phyloP scores from a whole-genome alignment of 2,797 vertebrate genomes.

The Cuculus canorus region DNA sequence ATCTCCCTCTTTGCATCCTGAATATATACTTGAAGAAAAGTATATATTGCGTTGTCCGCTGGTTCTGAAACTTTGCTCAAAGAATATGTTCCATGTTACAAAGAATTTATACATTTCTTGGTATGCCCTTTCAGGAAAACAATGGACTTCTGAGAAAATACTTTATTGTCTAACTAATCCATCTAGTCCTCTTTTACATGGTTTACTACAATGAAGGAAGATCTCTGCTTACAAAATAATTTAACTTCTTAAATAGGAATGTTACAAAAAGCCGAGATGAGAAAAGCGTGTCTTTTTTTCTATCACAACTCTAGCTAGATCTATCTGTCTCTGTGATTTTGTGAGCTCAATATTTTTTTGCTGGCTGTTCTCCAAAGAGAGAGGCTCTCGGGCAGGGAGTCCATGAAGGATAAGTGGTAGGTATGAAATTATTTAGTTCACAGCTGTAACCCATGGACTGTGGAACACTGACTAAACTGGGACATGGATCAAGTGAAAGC shows the following conservation, averaged over 20 bases:
- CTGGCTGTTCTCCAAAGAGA: background rate
- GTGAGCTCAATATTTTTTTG: background rate
- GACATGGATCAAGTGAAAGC: background rate
- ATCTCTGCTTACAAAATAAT: background rate
- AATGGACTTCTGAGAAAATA: background rate
- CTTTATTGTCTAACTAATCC: background rate
- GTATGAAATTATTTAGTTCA: background rate
- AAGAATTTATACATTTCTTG: background rate
- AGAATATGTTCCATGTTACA: background rate
- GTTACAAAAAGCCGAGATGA: background rate
- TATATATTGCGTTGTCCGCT: background rate
- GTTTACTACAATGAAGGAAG: background rate
- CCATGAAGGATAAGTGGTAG: background rate
- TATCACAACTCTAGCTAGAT: background rate
- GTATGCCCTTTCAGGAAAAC: background rate
- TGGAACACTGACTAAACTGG: background rate
- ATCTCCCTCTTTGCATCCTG: background rate
- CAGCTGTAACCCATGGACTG: background rate
- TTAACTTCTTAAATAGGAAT: background rate
- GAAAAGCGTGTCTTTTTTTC: background rate
- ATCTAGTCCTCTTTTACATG: background rate
- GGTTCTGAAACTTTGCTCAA: background rate
- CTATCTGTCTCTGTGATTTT: background rate
- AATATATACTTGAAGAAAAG: background rate
- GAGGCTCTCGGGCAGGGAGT: background rate